Conservation (phyloP, 2,888 invertebrate species). For the Mesorhabditis sp. region DNA sequence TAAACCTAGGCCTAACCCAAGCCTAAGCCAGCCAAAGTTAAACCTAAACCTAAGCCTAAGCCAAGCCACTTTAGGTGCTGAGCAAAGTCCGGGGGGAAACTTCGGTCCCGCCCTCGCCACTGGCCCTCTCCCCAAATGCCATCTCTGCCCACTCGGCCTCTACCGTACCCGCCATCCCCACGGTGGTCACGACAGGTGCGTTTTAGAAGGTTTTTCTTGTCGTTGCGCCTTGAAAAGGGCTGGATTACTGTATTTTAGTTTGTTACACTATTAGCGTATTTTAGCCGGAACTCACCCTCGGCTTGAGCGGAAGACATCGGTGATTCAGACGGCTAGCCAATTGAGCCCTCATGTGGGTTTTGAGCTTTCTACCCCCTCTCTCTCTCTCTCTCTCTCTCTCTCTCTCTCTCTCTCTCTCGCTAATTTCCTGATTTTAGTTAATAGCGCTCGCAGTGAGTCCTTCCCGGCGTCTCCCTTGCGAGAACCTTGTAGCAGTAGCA, state of each 20-base stretch:
- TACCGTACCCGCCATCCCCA: not conserved
- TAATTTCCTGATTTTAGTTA: not conserved
- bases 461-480: not conserved
- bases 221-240: too few species aligned
- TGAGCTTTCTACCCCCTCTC: too few species aligned
- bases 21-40: too few species aligned
- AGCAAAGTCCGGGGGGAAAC: not conserved
- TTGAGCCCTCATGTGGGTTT: too few species aligned
- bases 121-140: not conserved
- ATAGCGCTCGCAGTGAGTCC: not conserved
- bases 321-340: not conserved
- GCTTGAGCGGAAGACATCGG: constrained; percentile 1
- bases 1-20: too few species aligned
- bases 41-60: too few species aligned
- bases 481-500: not conserved
- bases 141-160: not conserved
- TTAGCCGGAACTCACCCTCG: not conserved
- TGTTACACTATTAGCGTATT: too few species aligned
- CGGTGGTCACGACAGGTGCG: too few species aligned
- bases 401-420: too few species aligned
- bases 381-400: too few species aligned
- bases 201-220: too few species aligned
- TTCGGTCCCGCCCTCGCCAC: constrained; percentile 1
- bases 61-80: not conserved
- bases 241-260: too few species aligned